Evolutionary conservation across 1,140 invertebrate species (phyloP), one percentile per base, ranked within the genome.

Genomic region (Trichonephila inaurata): DNA sequence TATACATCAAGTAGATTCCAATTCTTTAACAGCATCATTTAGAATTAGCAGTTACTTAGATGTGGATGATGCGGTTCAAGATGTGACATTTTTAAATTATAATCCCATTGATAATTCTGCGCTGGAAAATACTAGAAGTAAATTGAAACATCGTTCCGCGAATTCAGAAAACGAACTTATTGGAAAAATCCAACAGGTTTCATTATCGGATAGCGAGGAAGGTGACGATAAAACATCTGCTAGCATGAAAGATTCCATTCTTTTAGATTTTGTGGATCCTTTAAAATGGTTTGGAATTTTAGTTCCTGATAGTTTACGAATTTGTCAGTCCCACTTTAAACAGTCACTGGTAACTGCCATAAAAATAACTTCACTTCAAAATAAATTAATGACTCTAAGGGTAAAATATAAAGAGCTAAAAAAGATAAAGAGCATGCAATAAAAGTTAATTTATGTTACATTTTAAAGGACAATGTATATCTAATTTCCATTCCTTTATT

Each of bases 231-330:
- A 87, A 64, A 16, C 18, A 64, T 66, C 28, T 66, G 19, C 14
- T 18, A 21, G 3, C 6, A 19, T 61, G 16, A 64, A 92, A n/a
- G 58, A 51, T 18, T 64, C 6, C 8, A 12, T 21, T 64, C 0
- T 14, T 87, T 51, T 51, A 18, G 69, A 58, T 24, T 83, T 1
- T 72, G 87, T 24, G 16, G 97, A 97, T 95, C 97, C 97, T 6
- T 95, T 97, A 33, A 97, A 97, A 93, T 98, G 97, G 97, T 98
- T 98, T 96, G 97, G 97, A 19, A 96, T 97, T 89, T 95, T 98
- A 62, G 97, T 97, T 0, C 97, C 97, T 3, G 97, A 97, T 95
- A 97, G 97, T 95, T 96, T 98, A 94, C 96, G 96, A 95, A 96
- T 96, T 94, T 97, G 97, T 2, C 97, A 97, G 95, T 96, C 96